Base-by-base conservation (phyloP, 1,140 invertebrate genomes). In the Leguminivora glycinivorella region DNA sequence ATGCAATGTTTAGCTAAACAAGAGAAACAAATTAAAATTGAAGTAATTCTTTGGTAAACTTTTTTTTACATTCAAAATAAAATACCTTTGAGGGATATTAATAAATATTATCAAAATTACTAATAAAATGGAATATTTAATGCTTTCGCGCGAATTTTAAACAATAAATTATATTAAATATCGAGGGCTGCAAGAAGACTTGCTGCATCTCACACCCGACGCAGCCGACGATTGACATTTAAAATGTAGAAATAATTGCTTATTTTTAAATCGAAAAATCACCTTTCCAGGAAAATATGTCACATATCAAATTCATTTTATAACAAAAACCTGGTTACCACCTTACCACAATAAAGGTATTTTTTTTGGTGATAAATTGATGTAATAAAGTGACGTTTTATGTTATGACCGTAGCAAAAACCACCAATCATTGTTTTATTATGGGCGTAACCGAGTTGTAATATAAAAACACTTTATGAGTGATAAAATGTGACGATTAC, bases 361-460 rank as follows among this genome's bases (percentile, higher is more conserved):
- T 52, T 52, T 52, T 52, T 52, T 52, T 19, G 47, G 47, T 22
- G 47, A 52, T 52, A 52, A 52, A 52, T 52, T 52, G 5, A 52
- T 47, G 47, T 22, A 22, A 52, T 52, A 52, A 52, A 52, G 19
- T 52, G 47, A 22, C 47, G 47, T 52, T 52, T 52, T 52, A 52
- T 52, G 47, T 10, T 22, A 52, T 22, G 47, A 19, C 68, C 17
- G 70, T 73, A 72, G 19, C 47, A 58, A 26, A 66, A 72, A 71
- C 73, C 52, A 56, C 40, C 22, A 6, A 52, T 52, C 19, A 52
- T 52, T 19, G 9, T 52, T 22, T 22, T 52, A 19, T 52, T 52
- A 10, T 22, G 19, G 17, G 7, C 2, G 19, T 22, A 22, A 52
- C 17, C 17, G 47, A 52, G 47, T 22, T 22, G 0, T 52, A 38